Conservation (phyloP, 2,797 vertebrate genomes). For the Sebastes vulpes region DNA sequence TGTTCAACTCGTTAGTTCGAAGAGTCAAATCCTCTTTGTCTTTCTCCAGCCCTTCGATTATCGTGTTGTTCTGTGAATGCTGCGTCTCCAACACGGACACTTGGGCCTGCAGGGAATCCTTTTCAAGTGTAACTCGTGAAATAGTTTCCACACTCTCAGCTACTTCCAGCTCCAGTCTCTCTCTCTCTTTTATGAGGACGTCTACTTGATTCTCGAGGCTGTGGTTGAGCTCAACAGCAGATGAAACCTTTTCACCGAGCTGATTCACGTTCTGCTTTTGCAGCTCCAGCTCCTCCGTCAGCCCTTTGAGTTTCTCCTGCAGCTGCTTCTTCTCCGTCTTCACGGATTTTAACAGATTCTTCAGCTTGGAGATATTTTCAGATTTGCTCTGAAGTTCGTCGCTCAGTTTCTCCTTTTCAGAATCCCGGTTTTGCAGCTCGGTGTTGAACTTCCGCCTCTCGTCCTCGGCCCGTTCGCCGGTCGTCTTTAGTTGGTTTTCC, state of each 20-base stretch:
- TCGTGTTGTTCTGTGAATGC: conserved; percentile 63
- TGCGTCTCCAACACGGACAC: conserved; percentile 68
- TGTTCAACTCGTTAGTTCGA: conserved; percentile 75
- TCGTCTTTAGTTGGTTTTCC: conserved; percentile 76
- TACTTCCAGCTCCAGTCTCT: conserved; percentile 77
- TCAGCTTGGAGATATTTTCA: conserved; percentile 80
- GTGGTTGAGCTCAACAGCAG: conserved; percentile 48
- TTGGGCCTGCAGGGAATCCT: conserved; percentile 75
- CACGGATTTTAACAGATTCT: conserved; percentile 65
- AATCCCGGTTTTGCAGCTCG: conserved; percentile 79
- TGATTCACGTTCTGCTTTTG: conserved; percentile 72
- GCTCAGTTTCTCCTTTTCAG: conserved; percentile 77
- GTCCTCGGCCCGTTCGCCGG: conserved; percentile 72
- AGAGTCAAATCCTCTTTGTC: conserved; percentile 83
- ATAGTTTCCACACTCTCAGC: conserved; percentile 62
- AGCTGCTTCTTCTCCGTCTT: conserved; percentile 80
- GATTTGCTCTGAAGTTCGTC: conserved; percentile 79
- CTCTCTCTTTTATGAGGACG: conserved; percentile 77
- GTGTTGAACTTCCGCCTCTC: conserved; percentile 74
- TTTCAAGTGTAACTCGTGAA: conserved; percentile 66
- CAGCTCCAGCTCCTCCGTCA: conserved; percentile 66
- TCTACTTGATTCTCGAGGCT: conserved; percentile 76
- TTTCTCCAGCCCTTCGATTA: conserved; percentile 74
- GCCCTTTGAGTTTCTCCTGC: conserved; percentile 57
- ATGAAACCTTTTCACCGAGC: conserved; percentile 64